Conservation (phyloP, 2,888 invertebrate species). For the Sesamia inferens region DNA sequence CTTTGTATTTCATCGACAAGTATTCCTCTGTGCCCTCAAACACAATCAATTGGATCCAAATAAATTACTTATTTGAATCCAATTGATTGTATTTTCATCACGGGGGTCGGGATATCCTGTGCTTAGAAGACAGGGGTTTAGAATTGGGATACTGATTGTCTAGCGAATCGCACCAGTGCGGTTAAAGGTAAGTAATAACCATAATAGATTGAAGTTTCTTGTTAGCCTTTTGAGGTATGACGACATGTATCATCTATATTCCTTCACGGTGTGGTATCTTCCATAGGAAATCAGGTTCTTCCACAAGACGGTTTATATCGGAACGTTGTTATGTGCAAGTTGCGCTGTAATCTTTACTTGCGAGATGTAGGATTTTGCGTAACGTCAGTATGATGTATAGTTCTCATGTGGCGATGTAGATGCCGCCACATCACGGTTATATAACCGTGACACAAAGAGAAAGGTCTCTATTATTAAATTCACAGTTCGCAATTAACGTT, state of each 20-base stretch:
- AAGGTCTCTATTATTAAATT: neutral
- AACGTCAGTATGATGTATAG: neutral
- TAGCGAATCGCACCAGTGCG: neutral
- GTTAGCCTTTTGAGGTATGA: neutral
- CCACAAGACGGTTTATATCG: neutral
- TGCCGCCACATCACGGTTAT: neutral
- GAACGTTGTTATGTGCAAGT: neutral
- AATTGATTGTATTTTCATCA: constrained; percentile 25
- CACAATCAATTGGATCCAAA: no score
- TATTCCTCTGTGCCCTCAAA: neutral
- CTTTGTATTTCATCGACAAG: neutral
- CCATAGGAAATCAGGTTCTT: neutral
- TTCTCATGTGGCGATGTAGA: neutral
- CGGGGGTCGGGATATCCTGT: neutral
- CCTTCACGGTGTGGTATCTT: neutral
- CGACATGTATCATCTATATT: neutral
- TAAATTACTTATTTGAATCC: constrained; percentile 1
- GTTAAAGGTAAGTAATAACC: neutral
- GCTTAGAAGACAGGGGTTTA: neutral
- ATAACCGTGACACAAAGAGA: no score
- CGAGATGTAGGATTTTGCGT: neutral
- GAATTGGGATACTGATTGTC: neutral
- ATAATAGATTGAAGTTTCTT: neutral
- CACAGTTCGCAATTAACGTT: neutral
- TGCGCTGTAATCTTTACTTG: neutral